Evolutionary conservation across 2,113 vertebrate species (phyloP).

Genomic region (Myanophis thanlyinensis): DNA sequence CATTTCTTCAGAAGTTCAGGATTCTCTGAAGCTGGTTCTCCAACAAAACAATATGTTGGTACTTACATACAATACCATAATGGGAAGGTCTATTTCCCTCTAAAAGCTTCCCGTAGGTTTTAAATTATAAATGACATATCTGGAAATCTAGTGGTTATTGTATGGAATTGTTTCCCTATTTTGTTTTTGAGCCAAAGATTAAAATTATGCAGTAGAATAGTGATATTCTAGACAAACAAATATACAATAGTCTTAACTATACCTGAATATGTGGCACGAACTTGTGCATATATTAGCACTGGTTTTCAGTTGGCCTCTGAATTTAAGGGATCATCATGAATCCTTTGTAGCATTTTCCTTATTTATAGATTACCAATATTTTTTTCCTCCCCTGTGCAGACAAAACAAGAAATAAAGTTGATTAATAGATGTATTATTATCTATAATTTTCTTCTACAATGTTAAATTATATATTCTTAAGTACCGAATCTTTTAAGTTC

Average conservation of each 20-base stretch:
- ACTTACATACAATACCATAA: neutral
- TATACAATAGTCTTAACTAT: neutral
- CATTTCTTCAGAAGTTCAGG: neutral
- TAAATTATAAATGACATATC: neutral
- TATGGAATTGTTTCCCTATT: neutral
- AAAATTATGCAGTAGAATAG: conserved; percentile 6
- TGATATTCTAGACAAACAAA: neutral
- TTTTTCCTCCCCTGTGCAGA: neutral
- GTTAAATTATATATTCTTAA: neutral
- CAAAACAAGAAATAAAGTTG: neutral
- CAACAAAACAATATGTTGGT: neutral
- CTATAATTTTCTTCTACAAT: neutral
- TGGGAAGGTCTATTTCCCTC: neutral
- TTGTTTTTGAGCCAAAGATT: neutral
- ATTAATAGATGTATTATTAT: neutral
- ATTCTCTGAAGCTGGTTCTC: neutral
- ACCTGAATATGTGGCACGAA: neutral
- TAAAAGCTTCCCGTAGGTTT: neutral
- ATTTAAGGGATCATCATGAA: neutral
- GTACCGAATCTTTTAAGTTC: neutral
- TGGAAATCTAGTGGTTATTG: neutral
- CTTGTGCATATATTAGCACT: neutral
- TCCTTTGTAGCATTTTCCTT: neutral
- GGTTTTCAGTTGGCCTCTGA: neutral
- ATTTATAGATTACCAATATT: neutral